A percentile compares a stretch with the other conserved stretches of the same genome.
phyloP scores from a whole-genome alignment of 2,888 invertebrate genomes.

The Malachius bipustulatus region DNA sequence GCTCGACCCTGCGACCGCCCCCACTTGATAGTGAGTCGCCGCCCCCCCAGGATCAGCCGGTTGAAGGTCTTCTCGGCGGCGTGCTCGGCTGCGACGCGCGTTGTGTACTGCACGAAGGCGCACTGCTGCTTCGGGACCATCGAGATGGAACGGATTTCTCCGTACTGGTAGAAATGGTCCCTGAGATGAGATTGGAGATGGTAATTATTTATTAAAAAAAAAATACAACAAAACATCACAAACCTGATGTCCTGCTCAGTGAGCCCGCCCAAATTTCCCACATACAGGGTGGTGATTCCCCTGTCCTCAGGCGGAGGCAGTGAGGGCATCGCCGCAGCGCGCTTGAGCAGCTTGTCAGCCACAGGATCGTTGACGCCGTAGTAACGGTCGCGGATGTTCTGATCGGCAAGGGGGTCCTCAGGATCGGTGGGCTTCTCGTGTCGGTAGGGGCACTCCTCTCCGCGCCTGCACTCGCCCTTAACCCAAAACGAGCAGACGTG shows the following conservation, averaged over 20 bases:
- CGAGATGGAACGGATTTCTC: conserved; percentile 90
- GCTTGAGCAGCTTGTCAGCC: conserved; percentile 81
- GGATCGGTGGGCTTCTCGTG: conserved; percentile 96
- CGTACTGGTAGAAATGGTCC: conserved; percentile 97
- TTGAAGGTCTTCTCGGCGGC: conserved; percentile 96
- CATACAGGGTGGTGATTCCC: conserved; percentile 90
- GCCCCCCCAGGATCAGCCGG: conserved; percentile 69
- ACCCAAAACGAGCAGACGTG: conserved; percentile 98
- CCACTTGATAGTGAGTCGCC: conserved; percentile 96
- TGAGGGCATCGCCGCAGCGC: conserved; percentile 88
- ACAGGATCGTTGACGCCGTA: conserved; percentile 95
- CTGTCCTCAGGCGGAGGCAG: conserved; percentile 92
- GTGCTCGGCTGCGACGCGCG: conserved; percentile 77
- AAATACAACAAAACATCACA: no score
- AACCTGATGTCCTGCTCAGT: conserved; percentile 76
- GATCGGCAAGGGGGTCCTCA: conserved; percentile 91
- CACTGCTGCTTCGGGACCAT: conserved; percentile 89
- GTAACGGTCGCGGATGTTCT: conserved; percentile 89
- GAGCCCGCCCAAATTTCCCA: conserved; percentile 90
- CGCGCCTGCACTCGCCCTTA: conserved; percentile 92
- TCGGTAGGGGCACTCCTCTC: conserved; percentile 91
- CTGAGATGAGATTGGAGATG: conserved; percentile 36
- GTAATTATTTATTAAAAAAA: background rate
- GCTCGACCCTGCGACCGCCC: conserved; percentile 84
- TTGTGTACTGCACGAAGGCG: conserved; percentile 94